Conservation (phyloP, 2,888 invertebrate species). For the Allophyes oxyacanthae region DNA sequence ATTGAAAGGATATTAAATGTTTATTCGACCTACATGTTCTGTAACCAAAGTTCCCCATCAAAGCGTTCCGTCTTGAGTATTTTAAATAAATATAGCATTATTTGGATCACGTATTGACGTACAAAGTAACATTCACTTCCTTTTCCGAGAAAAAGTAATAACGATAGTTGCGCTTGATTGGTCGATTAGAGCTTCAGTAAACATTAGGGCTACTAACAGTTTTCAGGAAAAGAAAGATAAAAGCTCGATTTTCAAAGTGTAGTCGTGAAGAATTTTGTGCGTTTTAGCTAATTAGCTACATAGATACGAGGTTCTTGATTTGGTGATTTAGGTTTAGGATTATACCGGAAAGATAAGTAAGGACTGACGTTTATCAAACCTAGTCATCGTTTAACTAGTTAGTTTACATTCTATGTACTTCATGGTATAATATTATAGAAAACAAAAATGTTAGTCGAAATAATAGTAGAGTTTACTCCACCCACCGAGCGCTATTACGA, state of each 20-base stretch:
- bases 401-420: too few relatives aligned
- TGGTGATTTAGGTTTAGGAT: too few relatives aligned
- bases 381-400: too few relatives aligned
- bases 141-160: slow-evolving; percentile 59
- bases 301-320: too few relatives aligned
- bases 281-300: too few relatives aligned
- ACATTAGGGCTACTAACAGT: neutral
- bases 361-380: too few relatives aligned
- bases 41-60: slow-evolving; percentile 53
- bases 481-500: slow-evolving; percentile 37
- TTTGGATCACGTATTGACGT: slow-evolving; percentile 63
- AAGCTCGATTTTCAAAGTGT: too few relatives aligned
- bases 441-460: slow-evolving; percentile 7
- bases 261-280: too few relatives aligned
- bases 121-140: slow-evolving; percentile 59
- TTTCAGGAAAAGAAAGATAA: too few relatives aligned
- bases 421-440: too few relatives aligned
- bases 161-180: slow-evolving; percentile 29
- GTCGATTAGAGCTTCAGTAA: slow-evolving; percentile 21
- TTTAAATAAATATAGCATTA: slow-evolving; percentile 58
- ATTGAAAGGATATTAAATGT: slow-evolving; percentile 47
- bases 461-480: slow-evolving; percentile 2
- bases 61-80: slow-evolving; percentile 51
- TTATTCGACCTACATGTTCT: slow-evolving; percentile 55
- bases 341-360: too few relatives aligned